Conservation (phyloP, 2,113 vertebrate genomes). For the Platysteira castanea region DNA sequence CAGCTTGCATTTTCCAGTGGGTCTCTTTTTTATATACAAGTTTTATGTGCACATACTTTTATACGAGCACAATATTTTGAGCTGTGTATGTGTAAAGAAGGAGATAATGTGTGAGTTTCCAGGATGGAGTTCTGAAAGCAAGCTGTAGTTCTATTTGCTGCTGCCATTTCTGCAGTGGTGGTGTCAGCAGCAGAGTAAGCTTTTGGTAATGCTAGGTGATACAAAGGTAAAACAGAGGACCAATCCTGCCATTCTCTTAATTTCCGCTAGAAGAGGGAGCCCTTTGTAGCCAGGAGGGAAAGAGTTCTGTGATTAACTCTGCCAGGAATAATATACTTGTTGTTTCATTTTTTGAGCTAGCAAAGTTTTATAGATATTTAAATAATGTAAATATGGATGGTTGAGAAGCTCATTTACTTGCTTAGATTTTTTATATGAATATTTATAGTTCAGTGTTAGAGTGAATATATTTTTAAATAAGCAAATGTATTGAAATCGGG, state of each 20-base stretch:
- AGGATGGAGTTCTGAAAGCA: not conserved
- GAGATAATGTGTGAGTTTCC: not conserved
- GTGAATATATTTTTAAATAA: not conserved
- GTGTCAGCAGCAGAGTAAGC: not conserved
- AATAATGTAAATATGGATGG: not conserved
- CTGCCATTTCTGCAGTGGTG: not conserved
- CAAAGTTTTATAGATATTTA: not conserved
- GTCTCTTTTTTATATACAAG: not conserved
- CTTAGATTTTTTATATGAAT: not conserved
- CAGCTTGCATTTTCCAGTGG: not conserved
- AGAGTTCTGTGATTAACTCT: not conserved
- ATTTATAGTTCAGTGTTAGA: not conserved
- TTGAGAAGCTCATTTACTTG: not conserved
- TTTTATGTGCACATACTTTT: not conserved
- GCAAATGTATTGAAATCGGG: not conserved
- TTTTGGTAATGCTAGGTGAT: not conserved
- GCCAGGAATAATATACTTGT: not conserved
- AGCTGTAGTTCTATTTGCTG: not conserved
- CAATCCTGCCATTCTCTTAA: not conserved
- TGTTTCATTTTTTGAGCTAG: not conserved
- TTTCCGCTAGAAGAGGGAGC: not conserved
- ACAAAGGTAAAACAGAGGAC: not conserved
- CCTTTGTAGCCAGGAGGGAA: not conserved
- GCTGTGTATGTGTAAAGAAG: not conserved
- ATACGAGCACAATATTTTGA: not conserved